These are phyloP conservation scores for Polypedilum vanderplanki DNA, from an alignment of 1,140 invertebrate species.

Conservation along the genomic window DNA sequence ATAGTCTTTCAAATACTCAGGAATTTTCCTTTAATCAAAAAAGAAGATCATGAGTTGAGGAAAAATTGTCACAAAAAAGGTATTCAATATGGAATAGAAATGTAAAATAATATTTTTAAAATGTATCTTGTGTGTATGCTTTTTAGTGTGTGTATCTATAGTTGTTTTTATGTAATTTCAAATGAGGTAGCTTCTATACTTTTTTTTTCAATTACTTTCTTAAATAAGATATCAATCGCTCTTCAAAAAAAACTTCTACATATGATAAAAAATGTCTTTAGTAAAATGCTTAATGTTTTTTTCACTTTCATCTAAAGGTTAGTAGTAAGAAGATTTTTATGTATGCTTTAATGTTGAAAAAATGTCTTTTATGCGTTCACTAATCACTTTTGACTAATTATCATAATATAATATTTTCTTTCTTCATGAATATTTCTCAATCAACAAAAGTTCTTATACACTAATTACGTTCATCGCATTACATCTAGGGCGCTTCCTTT, in stretches of 20 bases:
- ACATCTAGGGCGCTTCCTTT: not conserved
- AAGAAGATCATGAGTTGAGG: no score
- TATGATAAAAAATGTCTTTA: not conserved
- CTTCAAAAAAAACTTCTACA: not conserved
- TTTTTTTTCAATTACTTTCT: not conserved
- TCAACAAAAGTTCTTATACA: not conserved
- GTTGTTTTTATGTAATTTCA: conserved; percentile 19
- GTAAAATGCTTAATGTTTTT: conserved; percentile 18
- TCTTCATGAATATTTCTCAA: not conserved
- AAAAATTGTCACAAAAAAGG: no score
- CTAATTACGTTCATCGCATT: conserved; percentile 12
- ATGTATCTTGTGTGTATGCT: not conserved
- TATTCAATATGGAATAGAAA: not conserved
- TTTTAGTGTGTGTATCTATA: conserved; percentile 11
- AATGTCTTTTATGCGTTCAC: conserved; percentile 21
- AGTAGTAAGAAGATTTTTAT: not conserved
- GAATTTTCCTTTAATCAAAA: no score
- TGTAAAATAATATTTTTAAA: not conserved
- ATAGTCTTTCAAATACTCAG: no score
- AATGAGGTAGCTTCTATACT: conserved; percentile 25
- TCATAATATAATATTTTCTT: not conserved
- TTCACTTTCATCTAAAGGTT: not conserved
- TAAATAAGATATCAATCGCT: no score
- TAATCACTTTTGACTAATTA: conserved; percentile 25
- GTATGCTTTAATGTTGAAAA: not conserved